phyloP scores from a whole-genome alignment of 2,888 invertebrate species.

The Drosophila infuscata region DNA sequence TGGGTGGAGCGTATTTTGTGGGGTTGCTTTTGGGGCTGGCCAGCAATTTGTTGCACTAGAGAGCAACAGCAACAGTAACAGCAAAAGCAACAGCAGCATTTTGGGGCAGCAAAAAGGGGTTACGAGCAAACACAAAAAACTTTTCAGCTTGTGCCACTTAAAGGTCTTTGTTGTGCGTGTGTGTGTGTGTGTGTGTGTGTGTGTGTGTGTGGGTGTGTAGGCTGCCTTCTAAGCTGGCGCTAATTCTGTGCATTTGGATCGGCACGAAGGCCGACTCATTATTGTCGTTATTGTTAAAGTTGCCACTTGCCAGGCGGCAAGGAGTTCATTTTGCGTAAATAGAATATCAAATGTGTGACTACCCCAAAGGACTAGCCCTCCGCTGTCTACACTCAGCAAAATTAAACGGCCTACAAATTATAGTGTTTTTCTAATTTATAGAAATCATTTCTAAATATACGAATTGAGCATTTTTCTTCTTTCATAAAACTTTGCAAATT shows the following conservation, averaged over 20 bases:
- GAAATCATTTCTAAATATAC: too few relatives aligned
- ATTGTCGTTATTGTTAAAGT: conserved; percentile 72
- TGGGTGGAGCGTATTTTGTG: neutral
- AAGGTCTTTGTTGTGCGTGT: conserved; percentile 32
- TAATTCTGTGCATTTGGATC: conserved; percentile 28
- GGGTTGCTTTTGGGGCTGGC: conserved; percentile 5
- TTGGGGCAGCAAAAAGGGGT: conserved; percentile 47
- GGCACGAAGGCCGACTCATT: conserved; percentile 56
- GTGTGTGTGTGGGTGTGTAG: conserved; percentile 13
- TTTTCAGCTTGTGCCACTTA: conserved; percentile 52
- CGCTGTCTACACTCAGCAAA: neutral
- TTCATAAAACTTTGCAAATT: too few relatives aligned
- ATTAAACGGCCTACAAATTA: neutral
- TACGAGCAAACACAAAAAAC: conserved; percentile 47
- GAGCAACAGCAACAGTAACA: conserved; percentile 11
- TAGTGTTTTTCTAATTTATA: too few relatives aligned
- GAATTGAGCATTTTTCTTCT: too few relatives aligned
- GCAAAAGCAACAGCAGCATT: conserved; percentile 2
- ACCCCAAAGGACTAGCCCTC: conserved; percentile 24
- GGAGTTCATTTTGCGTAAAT: conserved; percentile 75
- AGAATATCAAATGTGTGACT: conserved; percentile 73
- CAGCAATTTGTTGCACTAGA: conserved; percentile 67
- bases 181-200: conserved; percentile 15
- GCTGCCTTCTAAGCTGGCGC: conserved; percentile 27
- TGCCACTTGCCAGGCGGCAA: conserved; percentile 29